phyloP scores from a whole-genome alignment of 2,113 vertebrate species.

The Phyllostomus discolor region DNA sequence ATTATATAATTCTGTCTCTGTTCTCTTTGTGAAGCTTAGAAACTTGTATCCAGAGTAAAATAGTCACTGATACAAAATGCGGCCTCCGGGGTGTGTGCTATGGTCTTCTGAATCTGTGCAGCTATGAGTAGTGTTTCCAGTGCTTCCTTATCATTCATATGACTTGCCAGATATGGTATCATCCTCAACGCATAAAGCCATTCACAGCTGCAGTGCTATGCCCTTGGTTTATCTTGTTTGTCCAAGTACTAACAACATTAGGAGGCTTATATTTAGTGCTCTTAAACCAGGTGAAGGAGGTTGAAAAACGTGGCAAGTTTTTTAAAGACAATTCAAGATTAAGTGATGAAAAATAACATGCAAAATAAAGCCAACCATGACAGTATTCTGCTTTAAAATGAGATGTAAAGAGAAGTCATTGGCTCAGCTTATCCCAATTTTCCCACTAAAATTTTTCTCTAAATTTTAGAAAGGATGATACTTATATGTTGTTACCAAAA shows the following conservation, averaged over 20 bases:
- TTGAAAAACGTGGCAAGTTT: not conserved
- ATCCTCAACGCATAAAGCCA: not conserved
- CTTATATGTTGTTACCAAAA: not conserved
- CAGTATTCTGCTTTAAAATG: not conserved
- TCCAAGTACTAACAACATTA: not conserved
- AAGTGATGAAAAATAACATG: not conserved
- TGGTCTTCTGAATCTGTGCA: not conserved
- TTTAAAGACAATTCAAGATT: conserved; percentile 20
- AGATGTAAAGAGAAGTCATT: not conserved
- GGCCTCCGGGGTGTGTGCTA: not conserved
- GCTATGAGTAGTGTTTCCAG: not conserved
- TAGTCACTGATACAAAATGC: not conserved
- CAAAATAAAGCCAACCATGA: not conserved
- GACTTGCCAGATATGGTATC: not conserved
- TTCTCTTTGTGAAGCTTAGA: conserved; percentile 15
- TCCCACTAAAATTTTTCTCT: not conserved
- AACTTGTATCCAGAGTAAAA: not conserved
- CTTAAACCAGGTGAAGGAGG: not conserved
- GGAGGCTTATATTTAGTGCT: not conserved
- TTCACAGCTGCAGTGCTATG: not conserved
- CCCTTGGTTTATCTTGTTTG: not conserved
- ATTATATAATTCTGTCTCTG: not conserved
- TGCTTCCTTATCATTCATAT: not conserved
- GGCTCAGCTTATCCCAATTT: not conserved
- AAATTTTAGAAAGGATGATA: not conserved